These are phyloP conservation scores for Pygoscelis antarcticus DNA, from an alignment of 2,113 vertebrate genomes.

Conservation along the genomic window DNA sequence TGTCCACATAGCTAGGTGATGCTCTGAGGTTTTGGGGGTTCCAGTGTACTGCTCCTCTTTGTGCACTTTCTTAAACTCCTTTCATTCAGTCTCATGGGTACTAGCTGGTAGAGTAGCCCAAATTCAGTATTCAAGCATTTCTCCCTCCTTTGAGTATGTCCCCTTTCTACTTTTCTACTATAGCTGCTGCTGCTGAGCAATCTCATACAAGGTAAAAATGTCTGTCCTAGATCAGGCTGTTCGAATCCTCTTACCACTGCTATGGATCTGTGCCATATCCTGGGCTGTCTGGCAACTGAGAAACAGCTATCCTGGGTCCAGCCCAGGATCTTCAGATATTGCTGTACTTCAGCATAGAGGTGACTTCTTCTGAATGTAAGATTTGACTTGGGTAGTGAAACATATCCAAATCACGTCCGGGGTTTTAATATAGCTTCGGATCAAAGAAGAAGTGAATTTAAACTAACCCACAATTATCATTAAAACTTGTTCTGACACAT, in stretches of 20 bases:
- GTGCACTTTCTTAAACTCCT: background rate
- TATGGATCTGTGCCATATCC: background rate
- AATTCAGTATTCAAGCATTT: background rate
- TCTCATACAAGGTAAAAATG: background rate
- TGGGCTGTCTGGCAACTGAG: background rate
- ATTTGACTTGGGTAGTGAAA: background rate
- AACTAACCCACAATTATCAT: background rate
- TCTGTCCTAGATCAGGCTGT: background rate
- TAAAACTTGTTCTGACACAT: background rate
- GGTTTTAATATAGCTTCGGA: background rate
- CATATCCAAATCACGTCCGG: background rate
- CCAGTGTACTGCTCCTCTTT: background rate
- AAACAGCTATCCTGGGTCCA: background rate
- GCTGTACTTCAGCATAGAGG: background rate
- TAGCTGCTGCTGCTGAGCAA: background rate
- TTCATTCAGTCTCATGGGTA: background rate
- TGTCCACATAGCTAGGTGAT: background rate
- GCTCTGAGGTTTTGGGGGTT: background rate
- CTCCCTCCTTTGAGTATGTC: background rate
- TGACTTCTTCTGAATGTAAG: background rate
- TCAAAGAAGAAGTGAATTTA: constrained; percentile 20
- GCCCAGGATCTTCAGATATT: background rate
- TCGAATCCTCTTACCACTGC: background rate
- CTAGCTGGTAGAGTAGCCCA: background rate
- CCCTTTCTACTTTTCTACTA: background rate